phyloP scores from a whole-genome alignment of 2,113 vertebrate genomes.

The Corythornis vintsioides region DNA sequence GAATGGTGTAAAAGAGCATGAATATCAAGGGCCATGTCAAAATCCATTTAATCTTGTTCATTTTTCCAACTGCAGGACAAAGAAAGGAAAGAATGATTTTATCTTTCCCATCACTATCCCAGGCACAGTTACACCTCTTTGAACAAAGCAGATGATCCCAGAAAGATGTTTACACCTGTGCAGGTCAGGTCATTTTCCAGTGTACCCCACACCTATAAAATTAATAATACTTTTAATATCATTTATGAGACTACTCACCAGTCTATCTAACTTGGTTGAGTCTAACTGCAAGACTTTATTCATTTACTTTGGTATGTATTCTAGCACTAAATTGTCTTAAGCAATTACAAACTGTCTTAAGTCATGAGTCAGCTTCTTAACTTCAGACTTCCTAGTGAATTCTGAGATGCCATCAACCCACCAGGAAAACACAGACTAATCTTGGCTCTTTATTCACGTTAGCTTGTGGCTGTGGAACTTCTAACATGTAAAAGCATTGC shows the following conservation, averaged over 20 bases:
- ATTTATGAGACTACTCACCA: neutral
- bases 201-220: neutral
- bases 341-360: neutral
- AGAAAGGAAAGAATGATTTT: neutral
- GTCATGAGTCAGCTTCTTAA: neutral
- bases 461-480: neutral
- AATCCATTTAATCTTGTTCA: constrained; percentile 90
- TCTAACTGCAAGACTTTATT: neutral
- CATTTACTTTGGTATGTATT: neutral
- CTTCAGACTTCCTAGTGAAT: neutral
- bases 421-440: neutral
- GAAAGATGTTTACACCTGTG: neutral
- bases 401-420: neutral
- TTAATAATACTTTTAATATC: neutral
- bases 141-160: neutral
- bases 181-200: neutral
- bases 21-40: constrained; percentile 93
- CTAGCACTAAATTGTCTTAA: neutral
- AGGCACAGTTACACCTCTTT: neutral
- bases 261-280: neutral
- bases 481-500: neutral
- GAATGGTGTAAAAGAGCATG: constrained; percentile 87
- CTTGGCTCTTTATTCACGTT: neutral
- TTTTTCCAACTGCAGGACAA: constrained; percentile 76
- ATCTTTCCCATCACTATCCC: neutral